Evolutionary conservation across 2,888 invertebrate genomes (phyloP).

Genomic region (Amiota mariae): DNA sequence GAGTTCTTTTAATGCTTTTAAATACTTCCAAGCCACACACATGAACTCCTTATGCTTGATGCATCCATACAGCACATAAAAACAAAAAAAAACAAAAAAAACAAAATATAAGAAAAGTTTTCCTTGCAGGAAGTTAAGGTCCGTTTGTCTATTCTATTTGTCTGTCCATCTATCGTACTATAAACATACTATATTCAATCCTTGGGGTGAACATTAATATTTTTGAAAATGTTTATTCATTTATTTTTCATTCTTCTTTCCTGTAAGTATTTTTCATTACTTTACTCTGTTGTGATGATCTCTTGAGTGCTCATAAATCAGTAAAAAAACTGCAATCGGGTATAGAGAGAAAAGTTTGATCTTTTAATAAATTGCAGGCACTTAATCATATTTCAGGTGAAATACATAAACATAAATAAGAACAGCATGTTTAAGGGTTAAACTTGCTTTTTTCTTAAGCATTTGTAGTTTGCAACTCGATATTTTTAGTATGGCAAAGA

Average conservation of each 20-base stretch:
- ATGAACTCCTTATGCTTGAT: not conserved
- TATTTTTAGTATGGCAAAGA: not conserved
- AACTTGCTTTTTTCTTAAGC: not conserved
- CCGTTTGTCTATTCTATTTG: too few species aligned
- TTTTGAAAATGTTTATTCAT: not conserved
- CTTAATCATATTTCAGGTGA: constrained; percentile 53
- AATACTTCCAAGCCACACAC: not conserved
- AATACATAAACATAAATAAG: constrained; percentile 1
- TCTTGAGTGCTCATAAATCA: constrained; percentile 40
- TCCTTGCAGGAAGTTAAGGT: too few species aligned
- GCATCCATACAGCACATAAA: too few species aligned
- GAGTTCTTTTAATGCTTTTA: constrained; percentile 12
- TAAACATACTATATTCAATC: too few species aligned
- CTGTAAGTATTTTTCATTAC: constrained; percentile 9
- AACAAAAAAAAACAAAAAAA: too few species aligned
- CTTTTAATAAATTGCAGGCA: constrained; percentile 55
- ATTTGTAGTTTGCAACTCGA: not conserved
- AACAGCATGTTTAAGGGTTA: not conserved
- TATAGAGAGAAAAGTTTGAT: constrained; percentile 53
- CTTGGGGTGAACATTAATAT: too few species aligned
- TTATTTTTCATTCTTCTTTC: not conserved
- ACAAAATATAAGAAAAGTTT: too few species aligned
- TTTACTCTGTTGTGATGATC: constrained; percentile 19
- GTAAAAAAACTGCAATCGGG: constrained; percentile 14
- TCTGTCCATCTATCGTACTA: too few species aligned